These are phyloP conservation scores for Prenolepis imparis DNA, from an alignment of 2,888 invertebrate genomes.

Conservation along the genomic window DNA sequence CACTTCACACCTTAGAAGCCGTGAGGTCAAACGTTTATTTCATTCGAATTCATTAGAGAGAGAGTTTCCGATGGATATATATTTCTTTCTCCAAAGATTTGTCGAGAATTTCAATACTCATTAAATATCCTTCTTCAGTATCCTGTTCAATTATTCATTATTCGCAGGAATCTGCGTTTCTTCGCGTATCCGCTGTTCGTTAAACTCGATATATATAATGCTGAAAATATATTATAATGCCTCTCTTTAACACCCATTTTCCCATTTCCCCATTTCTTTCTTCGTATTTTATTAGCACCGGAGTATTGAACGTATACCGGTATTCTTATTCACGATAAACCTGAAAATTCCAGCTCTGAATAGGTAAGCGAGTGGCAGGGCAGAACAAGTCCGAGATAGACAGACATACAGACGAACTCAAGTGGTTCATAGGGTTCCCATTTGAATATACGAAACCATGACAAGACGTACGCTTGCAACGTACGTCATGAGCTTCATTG, in stretches of 20 bases:
- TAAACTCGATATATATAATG: not conserved
- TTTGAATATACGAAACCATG: slow-evolving; percentile 42
- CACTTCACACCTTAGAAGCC: not conserved
- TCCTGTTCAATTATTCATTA: not conserved
- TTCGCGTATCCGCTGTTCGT: not conserved
- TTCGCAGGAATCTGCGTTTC: not conserved
- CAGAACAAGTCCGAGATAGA: slow-evolving; percentile 18
- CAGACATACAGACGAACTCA: slow-evolving; percentile 28
- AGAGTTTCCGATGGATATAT: not conserved
- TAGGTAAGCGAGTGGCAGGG: slow-evolving; percentile 2
- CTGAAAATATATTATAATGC: not conserved
- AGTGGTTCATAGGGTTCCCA: slow-evolving; percentile 38
- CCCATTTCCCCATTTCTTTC: not conserved
- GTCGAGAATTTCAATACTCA: not conserved
- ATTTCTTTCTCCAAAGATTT: not conserved
- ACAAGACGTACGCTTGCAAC: slow-evolving; percentile 27
- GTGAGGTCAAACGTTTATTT: slow-evolving; percentile 19
- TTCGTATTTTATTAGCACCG: slow-evolving; percentile 2
- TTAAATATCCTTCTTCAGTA: not conserved
- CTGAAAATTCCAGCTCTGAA: slow-evolving; percentile 36
- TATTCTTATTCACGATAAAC: not conserved
- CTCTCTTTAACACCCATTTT: not conserved
- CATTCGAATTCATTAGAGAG: not conserved
- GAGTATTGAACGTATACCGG: not conserved
- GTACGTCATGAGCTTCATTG: slow-evolving; percentile 51